Evolutionary conservation across 2,888 invertebrate species (phyloP).

Genomic region (Beris chalybata): DNA sequence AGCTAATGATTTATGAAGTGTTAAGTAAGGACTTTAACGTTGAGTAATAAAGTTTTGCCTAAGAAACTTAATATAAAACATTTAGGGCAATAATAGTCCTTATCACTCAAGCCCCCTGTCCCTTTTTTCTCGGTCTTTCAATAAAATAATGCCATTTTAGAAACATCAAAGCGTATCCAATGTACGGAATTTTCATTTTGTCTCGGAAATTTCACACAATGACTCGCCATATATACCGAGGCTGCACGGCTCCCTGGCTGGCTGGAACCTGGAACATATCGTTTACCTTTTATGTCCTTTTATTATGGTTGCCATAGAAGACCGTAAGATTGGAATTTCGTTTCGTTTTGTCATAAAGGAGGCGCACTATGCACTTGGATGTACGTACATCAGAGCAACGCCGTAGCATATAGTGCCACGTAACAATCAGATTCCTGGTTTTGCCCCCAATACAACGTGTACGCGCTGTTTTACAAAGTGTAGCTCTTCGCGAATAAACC

Average conservation of each 20-base stretch:
- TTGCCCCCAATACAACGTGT: slow-evolving; percentile 12
- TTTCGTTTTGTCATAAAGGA: slow-evolving; percentile 36
- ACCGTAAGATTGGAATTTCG: slow-evolving; percentile 37
- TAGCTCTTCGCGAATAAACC: slow-evolving; percentile 34
- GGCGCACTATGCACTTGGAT: neutral
- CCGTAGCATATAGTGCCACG: neutral
- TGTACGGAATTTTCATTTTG: slow-evolving; percentile 41
- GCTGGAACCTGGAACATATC: slow-evolving; percentile 19
- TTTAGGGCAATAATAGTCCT: too few species aligned
- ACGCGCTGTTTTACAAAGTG: slow-evolving; percentile 34
- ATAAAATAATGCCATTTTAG: too few species aligned
- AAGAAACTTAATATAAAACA: too few species aligned
- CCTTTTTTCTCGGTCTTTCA: too few species aligned
- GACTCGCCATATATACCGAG: slow-evolving; percentile 40
- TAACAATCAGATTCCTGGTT: neutral
- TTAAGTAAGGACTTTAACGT: too few species aligned
- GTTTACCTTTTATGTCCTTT: slow-evolving; percentile 33
- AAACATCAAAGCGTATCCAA: slow-evolving; percentile 31
- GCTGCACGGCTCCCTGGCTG: neutral
- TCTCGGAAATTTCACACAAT: slow-evolving; percentile 40
- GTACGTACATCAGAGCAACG: neutral
- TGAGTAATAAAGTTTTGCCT: too few species aligned
- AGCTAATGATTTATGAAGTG: too few species aligned
- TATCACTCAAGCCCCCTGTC: too few species aligned
- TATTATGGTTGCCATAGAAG: slow-evolving; percentile 38